Percentiles rank a stretch among this genome's conserved stretches.
Evolutionary conservation across 2,888 invertebrate species (phyloP).

Genomic region (Metallyticus violacea): DNA sequence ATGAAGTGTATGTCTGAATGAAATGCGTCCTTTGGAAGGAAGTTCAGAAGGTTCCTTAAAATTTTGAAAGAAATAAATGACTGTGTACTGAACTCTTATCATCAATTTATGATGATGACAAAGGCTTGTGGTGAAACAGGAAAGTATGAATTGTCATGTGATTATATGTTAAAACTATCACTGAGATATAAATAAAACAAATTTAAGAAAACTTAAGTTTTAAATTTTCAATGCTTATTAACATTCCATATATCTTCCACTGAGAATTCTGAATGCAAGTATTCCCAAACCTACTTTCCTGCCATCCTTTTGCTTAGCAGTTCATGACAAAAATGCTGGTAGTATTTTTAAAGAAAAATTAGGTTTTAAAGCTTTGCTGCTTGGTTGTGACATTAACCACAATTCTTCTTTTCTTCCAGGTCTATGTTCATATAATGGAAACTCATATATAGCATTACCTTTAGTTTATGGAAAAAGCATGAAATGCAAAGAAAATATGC

Average conservation of each 20-base stretch:
- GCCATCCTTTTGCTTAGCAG: background rate
- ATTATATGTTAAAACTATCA: slow-evolving; percentile 3
- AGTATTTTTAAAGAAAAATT: too few species aligned
- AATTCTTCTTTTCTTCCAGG: too few species aligned
- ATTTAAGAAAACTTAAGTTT: background rate
- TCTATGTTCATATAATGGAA: too few species aligned
- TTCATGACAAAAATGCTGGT: background rate
- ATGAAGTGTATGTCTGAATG: background rate
- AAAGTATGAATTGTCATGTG: background rate
- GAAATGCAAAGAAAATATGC: too few species aligned
- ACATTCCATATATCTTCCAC: background rate
- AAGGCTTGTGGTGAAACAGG: background rate
- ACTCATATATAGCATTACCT: too few species aligned
- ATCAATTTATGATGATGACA: background rate
- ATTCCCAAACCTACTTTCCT: background rate
- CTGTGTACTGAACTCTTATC: background rate
- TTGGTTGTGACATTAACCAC: too few species aligned
- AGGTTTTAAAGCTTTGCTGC: too few species aligned
- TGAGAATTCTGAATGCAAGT: background rate
- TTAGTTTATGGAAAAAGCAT: too few species aligned
- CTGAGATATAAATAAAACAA: slow-evolving; percentile 7
- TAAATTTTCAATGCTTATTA: background rate
- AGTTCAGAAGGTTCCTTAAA: background rate
- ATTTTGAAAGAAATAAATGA: background rate
- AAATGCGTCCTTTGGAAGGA: background rate